A percentile compares a stretch with the other conserved stretches of the same genome.
Conservation (phyloP, 2,797 vertebrate genomes). For the Diceros bicornis region DNA sequence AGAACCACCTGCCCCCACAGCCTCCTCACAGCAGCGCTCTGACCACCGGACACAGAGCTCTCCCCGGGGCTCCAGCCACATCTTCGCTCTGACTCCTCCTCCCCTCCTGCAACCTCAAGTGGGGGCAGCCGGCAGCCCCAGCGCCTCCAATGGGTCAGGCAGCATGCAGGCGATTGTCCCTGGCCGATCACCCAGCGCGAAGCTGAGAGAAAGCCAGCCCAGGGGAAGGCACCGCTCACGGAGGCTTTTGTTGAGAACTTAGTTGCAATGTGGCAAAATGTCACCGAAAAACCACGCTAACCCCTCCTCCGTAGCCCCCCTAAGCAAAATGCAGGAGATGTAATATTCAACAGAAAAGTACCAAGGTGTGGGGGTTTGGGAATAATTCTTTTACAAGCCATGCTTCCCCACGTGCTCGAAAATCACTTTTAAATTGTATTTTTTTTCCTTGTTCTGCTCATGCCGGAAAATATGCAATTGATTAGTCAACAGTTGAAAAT, state of each 20-base stretch:
- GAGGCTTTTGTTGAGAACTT: background rate
- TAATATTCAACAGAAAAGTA: background rate
- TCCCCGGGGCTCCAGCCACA: accelerated
- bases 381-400: background rate
- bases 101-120: accelerated
- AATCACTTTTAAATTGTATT: background rate
- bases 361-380: no score
- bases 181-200: accelerated
- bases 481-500: background rate
- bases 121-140: background rate
- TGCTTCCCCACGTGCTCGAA: background rate
- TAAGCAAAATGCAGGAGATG: background rate
- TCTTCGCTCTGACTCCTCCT: accelerated
- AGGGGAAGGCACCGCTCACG: accelerated
- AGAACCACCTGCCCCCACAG: background rate
- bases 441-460: background rate
- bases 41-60: accelerated
- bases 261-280: background rate
- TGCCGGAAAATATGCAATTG: constrained; percentile 36
- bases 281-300: background rate
- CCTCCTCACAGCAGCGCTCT: accelerated
- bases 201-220: background rate
- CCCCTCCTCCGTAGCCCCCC: background rate
- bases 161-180: accelerated
- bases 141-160: background rate